Percentiles rank a stretch among this genome's conserved stretches.
Conservation (phyloP, 2,888 invertebrate species). For the Balanococcus diminutus region DNA sequence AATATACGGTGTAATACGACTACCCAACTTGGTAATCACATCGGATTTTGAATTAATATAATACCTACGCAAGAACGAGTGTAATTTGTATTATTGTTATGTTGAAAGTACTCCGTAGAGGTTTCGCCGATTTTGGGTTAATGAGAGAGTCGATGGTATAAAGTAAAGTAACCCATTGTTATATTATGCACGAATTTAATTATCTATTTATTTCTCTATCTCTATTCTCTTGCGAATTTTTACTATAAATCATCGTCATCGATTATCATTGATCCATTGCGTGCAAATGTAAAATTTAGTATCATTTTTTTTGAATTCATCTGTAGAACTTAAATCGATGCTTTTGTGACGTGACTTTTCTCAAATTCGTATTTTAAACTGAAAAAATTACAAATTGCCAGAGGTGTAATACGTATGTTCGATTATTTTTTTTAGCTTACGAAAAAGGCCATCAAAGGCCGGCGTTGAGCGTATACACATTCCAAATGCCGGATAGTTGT, state of each 20-base stretch:
- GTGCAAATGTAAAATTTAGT: not conserved
- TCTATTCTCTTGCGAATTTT: not conserved
- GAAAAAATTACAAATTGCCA: not conserved
- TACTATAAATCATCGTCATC: not conserved
- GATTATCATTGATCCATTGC: not conserved
- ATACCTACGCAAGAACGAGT: not conserved
- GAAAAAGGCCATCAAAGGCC: slow-evolving; percentile 76
- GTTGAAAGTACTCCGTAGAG: not conserved
- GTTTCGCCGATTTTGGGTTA: not conserved
- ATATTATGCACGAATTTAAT: not conserved
- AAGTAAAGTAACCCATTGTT: not conserved
- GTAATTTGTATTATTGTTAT: not conserved
- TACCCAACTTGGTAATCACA: no score
- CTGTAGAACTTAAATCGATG: not conserved
- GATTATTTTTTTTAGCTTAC: slow-evolving; percentile 68
- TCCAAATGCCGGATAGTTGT: slow-evolving; percentile 73
- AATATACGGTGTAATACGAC: no score
- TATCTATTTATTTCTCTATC: not conserved
- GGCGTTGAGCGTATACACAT: slow-evolving; percentile 84
- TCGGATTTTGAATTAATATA: not conserved
- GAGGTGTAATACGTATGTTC: not conserved
- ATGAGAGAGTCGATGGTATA: not conserved
- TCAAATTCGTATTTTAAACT: not conserved
- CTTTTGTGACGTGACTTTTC: not conserved
- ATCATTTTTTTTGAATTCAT: not conserved